Base-by-base conservation (phyloP, 2,888 invertebrate species). In the Euplexia lucipara region DNA sequence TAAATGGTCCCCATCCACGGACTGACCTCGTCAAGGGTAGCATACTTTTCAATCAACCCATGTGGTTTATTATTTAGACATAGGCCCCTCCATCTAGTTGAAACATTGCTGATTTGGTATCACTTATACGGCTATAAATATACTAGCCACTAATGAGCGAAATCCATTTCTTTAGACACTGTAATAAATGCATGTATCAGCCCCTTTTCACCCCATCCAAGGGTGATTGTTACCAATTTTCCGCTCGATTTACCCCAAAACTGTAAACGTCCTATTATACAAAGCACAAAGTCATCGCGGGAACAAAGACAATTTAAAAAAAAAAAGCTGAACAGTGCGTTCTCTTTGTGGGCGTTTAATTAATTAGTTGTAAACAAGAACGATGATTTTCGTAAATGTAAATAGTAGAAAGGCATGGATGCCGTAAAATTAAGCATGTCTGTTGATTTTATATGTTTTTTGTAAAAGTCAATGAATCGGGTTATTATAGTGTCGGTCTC, bases 361-460 rank as follows among this genome's bases (percentile, higher is more conserved):
- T 95, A 95, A 95, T 95, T 95, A 94, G 88, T 87, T 86, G 89
- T 91, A 94, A 95, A 95, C 94, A 95, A 94, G 93, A 88, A 87
- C 90, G 92, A 95, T 94, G 94, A 94, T 92, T 91, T 90, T 93
- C 88, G 92, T 86, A 92, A 94, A 95, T 91, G 92, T 91, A 95
- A 94, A 94, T 94, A 94, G 89, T 90, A 88, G 91, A 93, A 92
- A 92, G 90, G 81, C 68, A 75, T 83, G 82, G 83, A 85, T 86
- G 85, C 88, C 89, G 90, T 90, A 86, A 90, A 90, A 91, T 89
- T 91, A 92, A 93, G 91, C 92, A 92, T 93, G 85, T 85, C 81
- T 71, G 88, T 89, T 86, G 87, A 88, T 90, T 92, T 90, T 90
- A 85, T 88, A 86, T 79, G 65, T 81, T 83, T 65, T 65, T 47